Evolutionary conservation across 2,113 vertebrate species (phyloP).

Genomic region (Ptilonorhynchus violaceus): DNA sequence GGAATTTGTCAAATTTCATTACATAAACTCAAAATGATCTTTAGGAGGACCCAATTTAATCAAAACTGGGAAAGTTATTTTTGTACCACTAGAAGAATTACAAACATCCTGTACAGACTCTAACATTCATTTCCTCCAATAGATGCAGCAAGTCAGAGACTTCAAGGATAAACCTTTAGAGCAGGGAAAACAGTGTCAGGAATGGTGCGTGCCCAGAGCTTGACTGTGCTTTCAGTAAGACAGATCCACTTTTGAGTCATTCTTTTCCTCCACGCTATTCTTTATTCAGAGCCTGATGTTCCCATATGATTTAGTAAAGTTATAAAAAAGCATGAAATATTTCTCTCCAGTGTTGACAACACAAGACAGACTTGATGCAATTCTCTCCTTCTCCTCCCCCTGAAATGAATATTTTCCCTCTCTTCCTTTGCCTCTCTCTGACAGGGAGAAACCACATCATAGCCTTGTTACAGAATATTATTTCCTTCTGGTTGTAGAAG

Average conservation of each 20-base stretch:
- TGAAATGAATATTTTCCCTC: background rate
- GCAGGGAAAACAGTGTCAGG: constrained; percentile 19
- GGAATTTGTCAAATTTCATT: background rate
- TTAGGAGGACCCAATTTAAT: background rate
- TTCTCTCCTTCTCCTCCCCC: background rate
- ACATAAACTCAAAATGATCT: background rate
- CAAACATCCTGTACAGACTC: constrained; percentile 35
- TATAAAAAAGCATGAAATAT: background rate
- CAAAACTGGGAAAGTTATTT: constrained; percentile 37
- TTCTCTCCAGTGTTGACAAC: background rate
- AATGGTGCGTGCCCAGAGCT: background rate
- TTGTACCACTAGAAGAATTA: background rate
- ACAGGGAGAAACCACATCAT: background rate
- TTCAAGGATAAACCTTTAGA: constrained; percentile 27
- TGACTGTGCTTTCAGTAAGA: constrained; percentile 1
- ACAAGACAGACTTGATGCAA: background rate
- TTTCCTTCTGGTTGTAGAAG: background rate
- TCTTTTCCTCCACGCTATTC: background rate
- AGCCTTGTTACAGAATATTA: background rate
- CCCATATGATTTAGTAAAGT: background rate
- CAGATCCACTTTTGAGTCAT: background rate
- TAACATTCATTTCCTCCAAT: constrained; percentile 27
- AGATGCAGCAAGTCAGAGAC: background rate
- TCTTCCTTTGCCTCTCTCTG: background rate
- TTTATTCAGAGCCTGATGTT: background rate